Evolutionary conservation across 2,888 invertebrate species (phyloP).

Genomic region (Hydriomena furcata): DNA sequence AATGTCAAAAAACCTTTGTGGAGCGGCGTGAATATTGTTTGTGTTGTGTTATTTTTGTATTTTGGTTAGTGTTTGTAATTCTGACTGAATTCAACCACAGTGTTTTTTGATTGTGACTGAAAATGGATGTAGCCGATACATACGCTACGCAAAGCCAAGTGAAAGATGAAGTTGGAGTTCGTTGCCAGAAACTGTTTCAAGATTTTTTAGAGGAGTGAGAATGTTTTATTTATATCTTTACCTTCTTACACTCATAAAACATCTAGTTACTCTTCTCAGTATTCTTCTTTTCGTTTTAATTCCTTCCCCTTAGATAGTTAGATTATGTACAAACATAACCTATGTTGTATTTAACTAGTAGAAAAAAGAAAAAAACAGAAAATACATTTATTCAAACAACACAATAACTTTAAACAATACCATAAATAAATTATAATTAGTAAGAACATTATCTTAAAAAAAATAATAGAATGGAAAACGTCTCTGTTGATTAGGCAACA

Average conservation of each 20-base stretch:
- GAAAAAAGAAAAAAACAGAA: no score
- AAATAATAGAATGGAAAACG: no score
- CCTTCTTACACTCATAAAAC: not conserved
- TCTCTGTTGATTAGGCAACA: no score
- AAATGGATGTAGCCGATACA: constrained; percentile 90
- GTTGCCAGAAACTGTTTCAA: constrained; percentile 97
- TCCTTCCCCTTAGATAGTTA: no score
- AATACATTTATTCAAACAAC: no score
- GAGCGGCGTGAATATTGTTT: not conserved
- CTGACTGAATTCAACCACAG: not conserved
- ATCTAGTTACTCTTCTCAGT: not conserved
- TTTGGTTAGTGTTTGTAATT: not conserved
- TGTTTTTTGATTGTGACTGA: constrained; percentile 13
- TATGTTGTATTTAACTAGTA: no score
- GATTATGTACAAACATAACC: no score
- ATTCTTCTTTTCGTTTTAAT: no score
- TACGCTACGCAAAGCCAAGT: constrained; percentile 89
- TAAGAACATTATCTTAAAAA: no score
- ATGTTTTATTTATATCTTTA: not conserved
- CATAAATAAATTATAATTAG: no score
- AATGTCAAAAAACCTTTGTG: constrained; percentile 20
- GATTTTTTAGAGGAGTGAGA: constrained; percentile 97
- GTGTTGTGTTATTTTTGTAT: not conserved
- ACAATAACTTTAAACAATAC: no score
- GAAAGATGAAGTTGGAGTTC: constrained; percentile 95